A percentile compares a stretch with the other conserved stretches of the same genome.
phyloP scores from a whole-genome alignment of 2,888 invertebrate species.

The Andrena praecox region DNA sequence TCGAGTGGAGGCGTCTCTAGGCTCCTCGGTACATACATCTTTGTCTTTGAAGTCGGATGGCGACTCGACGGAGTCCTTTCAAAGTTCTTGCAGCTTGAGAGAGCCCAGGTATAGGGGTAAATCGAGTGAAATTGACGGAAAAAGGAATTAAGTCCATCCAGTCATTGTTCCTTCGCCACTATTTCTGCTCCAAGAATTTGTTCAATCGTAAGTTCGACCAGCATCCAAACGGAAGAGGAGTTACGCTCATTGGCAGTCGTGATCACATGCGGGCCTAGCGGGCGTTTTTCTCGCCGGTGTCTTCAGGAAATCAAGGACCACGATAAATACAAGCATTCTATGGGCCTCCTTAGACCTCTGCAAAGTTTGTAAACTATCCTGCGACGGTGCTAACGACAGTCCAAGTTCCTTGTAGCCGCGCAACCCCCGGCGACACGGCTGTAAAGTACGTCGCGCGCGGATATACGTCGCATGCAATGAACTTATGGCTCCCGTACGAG shows the following conservation, averaged over 20 bases:
- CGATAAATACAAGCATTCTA: slow-evolving; percentile 64
- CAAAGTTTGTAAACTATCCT: slow-evolving; percentile 54
- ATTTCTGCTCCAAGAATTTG: background rate
- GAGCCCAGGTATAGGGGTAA: too few species aligned
- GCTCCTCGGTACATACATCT: background rate
- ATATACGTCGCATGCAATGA: slow-evolving; percentile 8
- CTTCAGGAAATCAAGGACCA: slow-evolving; percentile 36
- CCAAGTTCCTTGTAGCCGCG: slow-evolving; percentile 27
- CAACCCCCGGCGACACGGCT: slow-evolving; percentile 37
- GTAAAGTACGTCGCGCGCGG: slow-evolving; percentile 30
- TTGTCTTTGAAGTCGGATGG: too few species aligned
- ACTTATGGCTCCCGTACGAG: slow-evolving; percentile 25
- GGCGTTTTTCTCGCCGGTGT: slow-evolving; percentile 4
- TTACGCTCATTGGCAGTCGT: slow-evolving; percentile 30
- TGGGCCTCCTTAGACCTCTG: slow-evolving; percentile 28
- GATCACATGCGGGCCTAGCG: slow-evolving; percentile 20
- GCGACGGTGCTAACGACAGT: slow-evolving; percentile 37
- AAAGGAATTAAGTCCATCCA: too few species aligned
- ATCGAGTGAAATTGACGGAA: too few species aligned
- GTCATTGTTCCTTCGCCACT: background rate
- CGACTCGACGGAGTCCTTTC: background rate
- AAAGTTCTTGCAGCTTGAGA: background rate
- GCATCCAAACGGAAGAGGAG: slow-evolving; percentile 26
- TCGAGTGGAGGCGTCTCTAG: slow-evolving; percentile 6
- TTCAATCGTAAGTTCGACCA: slow-evolving; percentile 6